Conservation (phyloP, 2,888 invertebrate genomes). For the Cephus rjabovi region DNA sequence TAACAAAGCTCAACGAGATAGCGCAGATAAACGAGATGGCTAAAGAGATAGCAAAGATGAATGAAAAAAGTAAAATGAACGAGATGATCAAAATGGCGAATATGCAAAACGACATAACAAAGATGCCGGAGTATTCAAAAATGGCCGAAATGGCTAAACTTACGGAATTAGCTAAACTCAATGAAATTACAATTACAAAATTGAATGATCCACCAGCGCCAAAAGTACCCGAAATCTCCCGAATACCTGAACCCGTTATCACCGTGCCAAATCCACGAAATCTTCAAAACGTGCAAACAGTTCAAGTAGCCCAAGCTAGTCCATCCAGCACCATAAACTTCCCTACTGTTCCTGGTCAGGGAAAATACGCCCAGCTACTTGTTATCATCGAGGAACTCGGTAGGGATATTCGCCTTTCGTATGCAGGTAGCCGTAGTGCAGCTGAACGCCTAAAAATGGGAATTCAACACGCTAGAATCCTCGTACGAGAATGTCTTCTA, state of each 20-base stretch:
- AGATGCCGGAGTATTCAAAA: slow-evolving; percentile 62
- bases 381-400: slow-evolving; percentile 68
- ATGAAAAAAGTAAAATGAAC: slow-evolving; percentile 63
- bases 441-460: slow-evolving; percentile 64
- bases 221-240: slow-evolving; percentile 53
- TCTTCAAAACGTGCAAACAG: slow-evolving; percentile 58
- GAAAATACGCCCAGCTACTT: slow-evolving; percentile 63
- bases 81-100: slow-evolving; percentile 64
- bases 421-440: slow-evolving; percentile 64
- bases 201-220: slow-evolving; percentile 57
- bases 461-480: slow-evolving; percentile 62
- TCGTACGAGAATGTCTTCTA: slow-evolving; percentile 61
- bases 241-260: slow-evolving; percentile 65
- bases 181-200: slow-evolving; percentile 64
- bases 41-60: slow-evolving; percentile 63
- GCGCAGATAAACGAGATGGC: slow-evolving; percentile 65
- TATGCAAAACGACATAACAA: slow-evolving; percentile 62
- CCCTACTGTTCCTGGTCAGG: slow-evolving; percentile 62
- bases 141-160: slow-evolving; percentile 65
- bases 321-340: slow-evolving; percentile 62
- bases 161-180: slow-evolving; percentile 62
- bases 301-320: slow-evolving; percentile 57
- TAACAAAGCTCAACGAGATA: slow-evolving; percentile 55
- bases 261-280: slow-evolving; percentile 65
- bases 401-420: slow-evolving; percentile 64